Evolutionary conservation across 2,888 invertebrate genomes (phyloP).

Genomic region (Lumbricus terrestris): DNA sequence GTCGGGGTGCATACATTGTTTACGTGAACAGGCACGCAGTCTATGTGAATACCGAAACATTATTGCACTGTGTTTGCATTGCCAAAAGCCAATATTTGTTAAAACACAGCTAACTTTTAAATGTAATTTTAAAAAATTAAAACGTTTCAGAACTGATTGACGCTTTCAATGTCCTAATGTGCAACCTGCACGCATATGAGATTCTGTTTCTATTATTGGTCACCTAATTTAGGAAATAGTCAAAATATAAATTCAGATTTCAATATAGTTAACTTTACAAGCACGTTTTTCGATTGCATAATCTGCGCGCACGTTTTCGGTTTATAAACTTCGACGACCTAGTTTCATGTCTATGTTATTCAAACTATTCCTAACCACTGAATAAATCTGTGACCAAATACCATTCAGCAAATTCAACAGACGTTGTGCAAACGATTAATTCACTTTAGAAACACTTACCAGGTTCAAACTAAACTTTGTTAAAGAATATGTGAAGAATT

Average conservation of each 20-base stretch:
- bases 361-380: neutral
- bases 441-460: neutral
- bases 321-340: slow-evolving; percentile 3
- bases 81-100: neutral
- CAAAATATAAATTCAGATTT: neutral
- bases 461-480: neutral
- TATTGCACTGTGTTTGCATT: neutral
- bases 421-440: neutral
- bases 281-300: neutral
- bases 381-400: neutral
- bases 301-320: neutral
- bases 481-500: neutral
- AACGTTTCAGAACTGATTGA: neutral
- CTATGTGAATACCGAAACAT: too few relatives aligned
- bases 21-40: too few relatives aligned
- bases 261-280: neutral
- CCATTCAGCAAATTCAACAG: neutral
- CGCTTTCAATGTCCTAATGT: neutral
- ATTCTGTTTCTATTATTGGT: neutral
- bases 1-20: too few relatives aligned
- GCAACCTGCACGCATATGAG: neutral
- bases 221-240: neutral
- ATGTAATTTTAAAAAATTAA: neutral
- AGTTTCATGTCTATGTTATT: neutral
- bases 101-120: neutral